Conservation (phyloP, 1,140 invertebrate genomes). For the Tigriopus japonicus region DNA sequence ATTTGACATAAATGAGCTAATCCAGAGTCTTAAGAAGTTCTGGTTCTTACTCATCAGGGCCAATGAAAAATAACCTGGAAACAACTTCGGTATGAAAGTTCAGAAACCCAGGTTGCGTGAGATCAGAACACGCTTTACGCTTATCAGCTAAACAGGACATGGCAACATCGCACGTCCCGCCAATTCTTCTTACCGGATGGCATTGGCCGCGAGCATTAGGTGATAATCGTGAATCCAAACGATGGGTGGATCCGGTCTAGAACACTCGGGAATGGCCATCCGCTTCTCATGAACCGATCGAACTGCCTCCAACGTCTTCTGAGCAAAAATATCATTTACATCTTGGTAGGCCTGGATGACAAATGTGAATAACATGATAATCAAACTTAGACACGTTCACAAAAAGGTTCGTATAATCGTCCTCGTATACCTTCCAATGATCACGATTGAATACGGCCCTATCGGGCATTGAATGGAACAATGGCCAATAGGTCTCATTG, state of each 20-base stretch:
- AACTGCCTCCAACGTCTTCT: constrained; percentile 50
- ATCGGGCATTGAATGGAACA: constrained; percentile 77
- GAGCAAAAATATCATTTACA: constrained; percentile 61
- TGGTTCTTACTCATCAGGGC: no score
- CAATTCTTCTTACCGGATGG: constrained; percentile 39
- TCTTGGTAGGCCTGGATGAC: constrained; percentile 41
- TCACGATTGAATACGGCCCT: constrained; percentile 51
- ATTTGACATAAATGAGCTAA: no score
- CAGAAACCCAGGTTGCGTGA: no score
- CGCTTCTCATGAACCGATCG: constrained; percentile 10
- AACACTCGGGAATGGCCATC: constrained; percentile 25
- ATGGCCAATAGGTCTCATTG: constrained; percentile 75
- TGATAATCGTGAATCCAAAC: constrained; percentile 87
- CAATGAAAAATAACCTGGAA: no score
- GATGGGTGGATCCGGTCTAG: constrained; percentile 43
- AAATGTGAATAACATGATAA: background rate
- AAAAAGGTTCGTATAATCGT: background rate
- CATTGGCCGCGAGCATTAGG: constrained; percentile 66
- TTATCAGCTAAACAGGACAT: background rate
- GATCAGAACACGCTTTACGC: background rate
- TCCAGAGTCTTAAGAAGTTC: no score
- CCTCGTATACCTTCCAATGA: constrained; percentile 40
- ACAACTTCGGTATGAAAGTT: no score
- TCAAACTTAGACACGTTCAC: background rate
- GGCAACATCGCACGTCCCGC: no score